Percentiles rank a stretch among this genome's conserved stretches.
These are phyloP conservation scores for Hemistola chrysoprasaria DNA, from an alignment of 2,888 invertebrate genomes.

Conservation along the genomic window DNA sequence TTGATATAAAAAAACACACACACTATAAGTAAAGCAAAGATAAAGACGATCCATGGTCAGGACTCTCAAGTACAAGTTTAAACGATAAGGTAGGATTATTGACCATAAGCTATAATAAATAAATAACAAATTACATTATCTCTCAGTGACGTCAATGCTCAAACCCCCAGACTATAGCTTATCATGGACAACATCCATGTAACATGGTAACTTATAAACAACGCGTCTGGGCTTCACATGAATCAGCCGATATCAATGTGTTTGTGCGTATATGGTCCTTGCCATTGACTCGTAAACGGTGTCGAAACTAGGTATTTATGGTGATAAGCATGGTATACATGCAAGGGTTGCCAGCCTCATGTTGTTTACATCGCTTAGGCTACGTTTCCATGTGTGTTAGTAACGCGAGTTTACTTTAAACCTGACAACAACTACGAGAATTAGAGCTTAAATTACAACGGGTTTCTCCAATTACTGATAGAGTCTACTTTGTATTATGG, in stretches of 20 bases:
- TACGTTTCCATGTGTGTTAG: too few species aligned
- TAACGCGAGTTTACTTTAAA: too few species aligned
- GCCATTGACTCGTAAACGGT: conserved; percentile 33
- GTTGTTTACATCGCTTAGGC: too few species aligned
- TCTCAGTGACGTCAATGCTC: conserved; percentile 7
- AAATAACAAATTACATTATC: conserved; percentile 6
- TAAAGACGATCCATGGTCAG: neutral
- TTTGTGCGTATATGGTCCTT: conserved; percentile 30
- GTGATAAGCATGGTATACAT: conserved; percentile 29
- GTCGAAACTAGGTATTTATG: conserved; percentile 34
- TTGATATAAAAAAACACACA: too few species aligned
- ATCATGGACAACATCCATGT: conserved; percentile 9
- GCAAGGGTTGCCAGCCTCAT: conserved; percentile 15
- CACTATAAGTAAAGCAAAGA: neutral
- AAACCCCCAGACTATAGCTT: conserved; percentile 16
- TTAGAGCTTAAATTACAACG: too few species aligned
- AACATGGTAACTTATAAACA: conserved; percentile 21
- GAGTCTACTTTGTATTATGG: too few species aligned
- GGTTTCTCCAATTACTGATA: too few species aligned
- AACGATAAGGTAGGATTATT: conserved; percentile 11
- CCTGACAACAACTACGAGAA: too few species aligned
- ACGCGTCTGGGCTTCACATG: conserved; percentile 24
- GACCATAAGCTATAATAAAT: conserved; percentile 9
- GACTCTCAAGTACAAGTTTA: conserved; percentile 9
- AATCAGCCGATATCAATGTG: conserved; percentile 33